These are phyloP conservation scores for Heliconius aoede DNA, from an alignment of 2,888 invertebrate species.

Conservation along the genomic window DNA sequence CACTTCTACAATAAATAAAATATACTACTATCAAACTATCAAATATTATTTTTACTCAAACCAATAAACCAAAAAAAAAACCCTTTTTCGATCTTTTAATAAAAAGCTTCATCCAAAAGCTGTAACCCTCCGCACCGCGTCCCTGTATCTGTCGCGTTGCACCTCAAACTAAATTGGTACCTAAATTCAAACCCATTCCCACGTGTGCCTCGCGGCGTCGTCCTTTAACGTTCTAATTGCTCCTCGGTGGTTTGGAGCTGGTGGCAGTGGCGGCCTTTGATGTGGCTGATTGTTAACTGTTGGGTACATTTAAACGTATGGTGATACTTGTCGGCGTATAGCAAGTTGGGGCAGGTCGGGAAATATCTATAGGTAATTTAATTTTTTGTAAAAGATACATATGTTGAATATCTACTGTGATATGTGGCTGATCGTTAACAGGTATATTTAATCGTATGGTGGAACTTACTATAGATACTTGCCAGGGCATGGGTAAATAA, in stretches of 20 bases:
- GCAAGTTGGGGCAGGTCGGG: conserved; percentile 1
- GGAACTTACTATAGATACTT: too few relatives aligned
- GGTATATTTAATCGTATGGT: too few relatives aligned
- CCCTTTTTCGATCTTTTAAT: not conserved
- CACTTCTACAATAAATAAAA: not conserved
- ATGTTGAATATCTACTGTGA: too few relatives aligned
- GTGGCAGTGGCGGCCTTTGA: conserved; percentile 56
- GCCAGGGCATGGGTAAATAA: too few relatives aligned
- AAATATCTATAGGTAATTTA: too few relatives aligned
- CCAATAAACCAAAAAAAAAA: not conserved
- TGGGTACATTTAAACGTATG: conserved; percentile 1
- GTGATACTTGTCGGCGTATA: not conserved
- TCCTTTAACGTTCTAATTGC: conserved; percentile 78
- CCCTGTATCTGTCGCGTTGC: conserved; percentile 77
- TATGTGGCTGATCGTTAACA: too few relatives aligned
- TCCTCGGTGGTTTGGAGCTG: conserved; percentile 68
- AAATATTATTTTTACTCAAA: too few relatives aligned
- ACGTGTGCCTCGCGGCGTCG: conserved; percentile 70
- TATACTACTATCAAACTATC: too few relatives aligned
- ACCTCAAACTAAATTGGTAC: conserved; percentile 80
- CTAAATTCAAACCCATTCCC: conserved; percentile 81
- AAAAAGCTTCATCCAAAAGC: conserved; percentile 50
- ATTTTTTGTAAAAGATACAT: too few relatives aligned
- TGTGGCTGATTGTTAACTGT: conserved; percentile 63
- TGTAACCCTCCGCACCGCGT: conserved; percentile 64